Evolutionary conservation across 2,797 vertebrate genomes (phyloP), one percentile per base, ranked within the genome.

Genomic region (Meriones psammophilus): DNA sequence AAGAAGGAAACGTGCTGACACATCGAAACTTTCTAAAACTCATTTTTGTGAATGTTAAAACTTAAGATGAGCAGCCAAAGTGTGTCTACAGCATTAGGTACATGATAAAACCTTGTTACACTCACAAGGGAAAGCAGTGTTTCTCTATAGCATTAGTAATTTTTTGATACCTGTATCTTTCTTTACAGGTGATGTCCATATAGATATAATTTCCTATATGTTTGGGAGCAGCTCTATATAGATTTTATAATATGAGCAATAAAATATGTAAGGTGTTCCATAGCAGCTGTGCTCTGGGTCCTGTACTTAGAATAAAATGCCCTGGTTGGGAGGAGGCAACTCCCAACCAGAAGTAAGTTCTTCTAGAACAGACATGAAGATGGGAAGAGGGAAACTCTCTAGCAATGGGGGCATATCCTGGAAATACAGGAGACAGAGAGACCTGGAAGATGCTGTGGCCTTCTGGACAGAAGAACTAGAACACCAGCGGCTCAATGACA

Each of bases 261-360:
- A 24, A 20, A 89, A 68, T 69, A 46, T 13, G 17, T 50, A 15
- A 64, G 66, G 8, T 84, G 94, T 96, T 89, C 33, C 92, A 58
- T 26, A 54, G 42, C 58, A 79, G 0, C 22, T 83, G 2, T 79
- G 22, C 50, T 33, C 56, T 62, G 8, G 60, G 18, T 76, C n/a
- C 96, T 95, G 50, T 83, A 92, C 95, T 96, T 94, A 64, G 4
- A 84, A 73, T 77, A 84, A 94, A 90, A 68, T 33, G 14, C 7
- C 60, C 60, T 28, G 36, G 58, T 30, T 54, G 56, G 54, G 33
- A 76, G 39, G 22, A 62, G 91, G 36, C 68, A 73, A 50, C 50
- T 50, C 50, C 50, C 50, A 50, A 50, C 50, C 50, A 50, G 10
- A 50, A 50, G 50, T 50, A 50, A 50, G 50, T 50, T 50, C 50